These are phyloP conservation scores for Echiichthys vipera DNA, from an alignment of 2,797 vertebrate genomes.

Conservation along the genomic window DNA sequence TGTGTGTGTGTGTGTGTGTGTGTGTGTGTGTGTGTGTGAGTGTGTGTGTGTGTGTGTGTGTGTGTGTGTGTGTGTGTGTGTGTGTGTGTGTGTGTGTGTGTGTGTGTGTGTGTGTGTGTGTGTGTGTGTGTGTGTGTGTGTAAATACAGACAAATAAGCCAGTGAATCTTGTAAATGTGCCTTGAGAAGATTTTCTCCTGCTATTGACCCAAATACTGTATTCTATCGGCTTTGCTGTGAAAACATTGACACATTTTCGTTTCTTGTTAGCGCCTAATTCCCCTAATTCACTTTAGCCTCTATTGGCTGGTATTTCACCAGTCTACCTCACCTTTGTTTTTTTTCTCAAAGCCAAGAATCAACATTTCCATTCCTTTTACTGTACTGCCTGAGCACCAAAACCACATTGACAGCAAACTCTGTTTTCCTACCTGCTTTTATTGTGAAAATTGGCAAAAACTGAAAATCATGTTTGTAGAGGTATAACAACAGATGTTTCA, in stretches of 20 bases:
- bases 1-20: neutral
- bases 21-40: constrained; percentile 1
- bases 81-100: neutral
- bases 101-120: neutral
- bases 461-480: neutral
- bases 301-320: constrained; percentile 16
- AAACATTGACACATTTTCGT: constrained; percentile 39
- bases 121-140: constrained; percentile 25
- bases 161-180: constrained; percentile 26
- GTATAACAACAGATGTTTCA: neutral
- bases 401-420: neutral
- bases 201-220: constrained; percentile 48
- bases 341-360: neutral
- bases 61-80: neutral
- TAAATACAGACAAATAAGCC: constrained; percentile 46
- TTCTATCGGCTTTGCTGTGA: constrained; percentile 37
- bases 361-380: neutral
- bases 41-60: constrained; percentile 1
- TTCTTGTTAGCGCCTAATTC: constrained; percentile 15
- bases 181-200: constrained; percentile 40
- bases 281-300: constrained; percentile 1
- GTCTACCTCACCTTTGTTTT: neutral
- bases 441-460: neutral
- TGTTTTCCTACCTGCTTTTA: neutral
- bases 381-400: neutral